These are phyloP conservation scores for Hydra vulgaris DNA, from an alignment of 30 jellyfish, hydroid and myxozoan species.

Conservation along the genomic window DNA sequence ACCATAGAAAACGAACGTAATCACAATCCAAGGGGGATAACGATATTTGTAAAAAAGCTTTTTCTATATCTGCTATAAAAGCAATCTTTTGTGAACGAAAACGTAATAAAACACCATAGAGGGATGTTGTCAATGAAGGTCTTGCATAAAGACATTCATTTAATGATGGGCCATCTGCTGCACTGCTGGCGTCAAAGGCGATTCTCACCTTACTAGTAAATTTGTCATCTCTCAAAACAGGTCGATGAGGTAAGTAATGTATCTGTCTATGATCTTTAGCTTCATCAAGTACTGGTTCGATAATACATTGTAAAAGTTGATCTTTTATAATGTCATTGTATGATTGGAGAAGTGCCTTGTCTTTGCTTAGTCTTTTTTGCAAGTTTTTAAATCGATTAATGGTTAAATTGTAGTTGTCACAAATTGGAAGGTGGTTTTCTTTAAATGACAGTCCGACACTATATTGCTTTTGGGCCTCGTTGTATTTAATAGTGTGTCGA, in stretches of 20 bases:
- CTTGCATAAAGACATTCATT: neutral
- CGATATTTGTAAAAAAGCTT: conserved; percentile 1
- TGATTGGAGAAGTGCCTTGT: neutral
- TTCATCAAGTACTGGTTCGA: neutral
- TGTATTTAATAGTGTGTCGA: neutral
- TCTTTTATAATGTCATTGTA: conserved; percentile 8
- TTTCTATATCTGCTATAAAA: neutral
- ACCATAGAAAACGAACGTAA: neutral
- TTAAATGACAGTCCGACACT: neutral
- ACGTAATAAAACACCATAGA: neutral
- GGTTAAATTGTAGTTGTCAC: neutral
- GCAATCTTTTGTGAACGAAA: neutral
- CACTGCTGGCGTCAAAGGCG: neutral
- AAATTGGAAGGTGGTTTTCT: neutral
- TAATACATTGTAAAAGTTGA: neutral
- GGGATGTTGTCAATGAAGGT: conserved; percentile 2
- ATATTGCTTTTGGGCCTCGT: neutral
- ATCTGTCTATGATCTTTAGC: neutral
- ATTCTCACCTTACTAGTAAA: neutral
- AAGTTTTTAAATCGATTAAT: neutral
- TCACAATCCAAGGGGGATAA: neutral
- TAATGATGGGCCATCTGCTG: conserved; percentile 1
- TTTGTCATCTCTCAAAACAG: conserved; percentile 6
- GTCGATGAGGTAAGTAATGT: conserved; percentile 1
- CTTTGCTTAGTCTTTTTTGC: neutral